Percentiles rank a stretch among this genome's conserved stretches.
phyloP scores from a whole-genome alignment of 1,140 invertebrate genomes.

The Ceratoteleas bidentatus region DNA sequence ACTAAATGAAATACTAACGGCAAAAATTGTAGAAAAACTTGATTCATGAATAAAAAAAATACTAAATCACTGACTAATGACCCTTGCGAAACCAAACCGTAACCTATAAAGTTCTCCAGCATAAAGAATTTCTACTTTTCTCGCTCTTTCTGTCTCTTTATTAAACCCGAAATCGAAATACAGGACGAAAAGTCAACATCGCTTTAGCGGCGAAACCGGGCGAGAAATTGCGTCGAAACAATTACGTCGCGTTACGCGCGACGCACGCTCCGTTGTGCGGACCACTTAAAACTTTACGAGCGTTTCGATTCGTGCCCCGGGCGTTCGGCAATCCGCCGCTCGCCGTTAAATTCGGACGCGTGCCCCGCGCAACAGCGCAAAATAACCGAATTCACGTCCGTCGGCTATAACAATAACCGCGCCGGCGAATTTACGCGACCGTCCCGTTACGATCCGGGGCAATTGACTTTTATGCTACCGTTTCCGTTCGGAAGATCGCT shows the following conservation, averaged over 20 bases:
- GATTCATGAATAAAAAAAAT: too few relatives aligned
- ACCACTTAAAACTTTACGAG: conserved; percentile 47
- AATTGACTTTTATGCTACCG: conserved; percentile 10
- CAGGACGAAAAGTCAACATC: too few relatives aligned
- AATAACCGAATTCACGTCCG: conserved; percentile 19
- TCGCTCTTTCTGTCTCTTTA: too few relatives aligned
- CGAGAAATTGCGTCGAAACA: conserved; percentile 33
- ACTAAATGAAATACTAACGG: too few relatives aligned
- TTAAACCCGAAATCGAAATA: too few relatives aligned
- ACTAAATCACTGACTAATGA: too few relatives aligned
- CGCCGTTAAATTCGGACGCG: conserved; percentile 33
- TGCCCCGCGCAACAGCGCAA: neutral
- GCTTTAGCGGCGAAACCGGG: neutral
- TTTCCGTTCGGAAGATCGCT: too few relatives aligned
- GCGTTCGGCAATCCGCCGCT: conserved; percentile 26
- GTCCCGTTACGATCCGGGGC: conserved; percentile 11
- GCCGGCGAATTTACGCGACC: conserved; percentile 19
- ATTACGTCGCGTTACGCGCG: conserved; percentile 16
- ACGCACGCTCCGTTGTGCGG: conserved; percentile 20
- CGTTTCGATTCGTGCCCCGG: conserved; percentile 25
- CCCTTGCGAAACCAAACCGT: too few relatives aligned
- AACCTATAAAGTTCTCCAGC: too few relatives aligned
- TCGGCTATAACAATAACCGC: conserved; percentile 23
- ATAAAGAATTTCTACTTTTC: too few relatives aligned
- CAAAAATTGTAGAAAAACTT: too few relatives aligned